phyloP scores from a whole-genome alignment of 1,140 invertebrate species.

The Chironomus striatipennis region DNA sequence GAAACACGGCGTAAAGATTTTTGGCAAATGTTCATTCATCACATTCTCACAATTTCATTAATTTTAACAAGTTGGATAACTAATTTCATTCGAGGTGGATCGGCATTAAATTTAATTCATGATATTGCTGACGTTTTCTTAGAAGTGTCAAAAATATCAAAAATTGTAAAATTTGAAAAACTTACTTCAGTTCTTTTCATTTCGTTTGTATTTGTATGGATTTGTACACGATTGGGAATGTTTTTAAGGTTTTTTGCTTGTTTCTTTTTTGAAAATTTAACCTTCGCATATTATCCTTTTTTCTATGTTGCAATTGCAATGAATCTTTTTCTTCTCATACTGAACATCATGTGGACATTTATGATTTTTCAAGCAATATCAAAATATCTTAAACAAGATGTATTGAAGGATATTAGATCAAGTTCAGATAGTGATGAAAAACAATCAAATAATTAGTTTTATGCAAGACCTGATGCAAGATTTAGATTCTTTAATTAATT shows the following conservation, averaged over 20 bases:
- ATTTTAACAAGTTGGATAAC: conserved; percentile 90
- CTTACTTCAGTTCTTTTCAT: conserved; percentile 80
- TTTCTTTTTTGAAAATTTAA: conserved; percentile 74
- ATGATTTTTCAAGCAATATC: no score
- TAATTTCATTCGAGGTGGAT: conserved; percentile 86
- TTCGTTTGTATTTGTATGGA: conserved; percentile 83
- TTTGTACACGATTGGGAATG: conserved; percentile 72
- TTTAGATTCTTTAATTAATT: no score
- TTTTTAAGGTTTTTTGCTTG: conserved; percentile 62
- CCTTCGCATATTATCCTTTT: conserved; percentile 82
- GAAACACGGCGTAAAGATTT: no score
- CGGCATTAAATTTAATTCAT: conserved; percentile 85
- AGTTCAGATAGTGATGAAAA: no score
- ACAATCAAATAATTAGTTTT: no score
- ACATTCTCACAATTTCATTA: conserved; percentile 83
- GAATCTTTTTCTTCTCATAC: conserved; percentile 67
- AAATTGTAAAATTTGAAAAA: conserved; percentile 82
- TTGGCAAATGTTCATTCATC: conserved; percentile 98
- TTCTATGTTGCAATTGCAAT: conserved; percentile 94
- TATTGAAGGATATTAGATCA: no score
- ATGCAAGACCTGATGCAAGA: no score
- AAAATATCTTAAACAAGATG: no score
- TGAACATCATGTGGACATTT: conserved; percentile 97
- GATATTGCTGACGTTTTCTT: conserved; percentile 93
- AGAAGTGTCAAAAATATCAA: conserved; percentile 84